These are phyloP conservation scores for Parotocinclus haroldoi DNA, from an alignment of 2,797 vertebrate species.

Conservation along the genomic window DNA sequence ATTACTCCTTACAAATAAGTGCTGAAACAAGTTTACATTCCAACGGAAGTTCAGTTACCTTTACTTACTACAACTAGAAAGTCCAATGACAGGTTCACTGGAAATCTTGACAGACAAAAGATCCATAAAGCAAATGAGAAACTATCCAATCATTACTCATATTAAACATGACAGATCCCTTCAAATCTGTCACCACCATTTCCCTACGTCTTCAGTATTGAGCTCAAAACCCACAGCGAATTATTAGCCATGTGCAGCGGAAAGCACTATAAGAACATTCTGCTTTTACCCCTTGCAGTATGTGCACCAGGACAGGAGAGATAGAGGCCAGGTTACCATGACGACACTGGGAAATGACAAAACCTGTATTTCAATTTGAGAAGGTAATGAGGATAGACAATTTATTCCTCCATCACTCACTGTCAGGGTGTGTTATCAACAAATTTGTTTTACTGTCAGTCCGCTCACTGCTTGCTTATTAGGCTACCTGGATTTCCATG, in stretches of 20 bases:
- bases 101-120: too few species aligned
- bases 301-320: constrained; percentile 43
- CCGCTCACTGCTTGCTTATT: constrained; percentile 55
- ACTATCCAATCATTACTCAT: background rate
- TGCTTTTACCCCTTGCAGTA: constrained; percentile 34
- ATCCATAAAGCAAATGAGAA: background rate
- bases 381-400: constrained; percentile 74
- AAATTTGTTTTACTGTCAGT: constrained; percentile 73
- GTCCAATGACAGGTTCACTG: too few species aligned
- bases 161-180: background rate
- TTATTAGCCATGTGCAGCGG: constrained; percentile 7
- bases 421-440: constrained; percentile 72
- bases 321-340: constrained; percentile 61
- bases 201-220: constrained; percentile 5
- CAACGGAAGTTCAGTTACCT: too few species aligned
- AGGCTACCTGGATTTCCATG: constrained; percentile 51
- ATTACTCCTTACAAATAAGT: too few species aligned
- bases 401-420: constrained; percentile 72
- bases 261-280: constrained; percentile 24
- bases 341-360: constrained; percentile 69
- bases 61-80: too few species aligned
- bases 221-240: constrained; percentile 20
- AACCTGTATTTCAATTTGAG: constrained; percentile 74
- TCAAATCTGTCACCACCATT: background rate
- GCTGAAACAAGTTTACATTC: too few species aligned